Percentiles rank a stretch among this genome's conserved stretches.
phyloP scores from a whole-genome alignment of 2,113 vertebrate species.

The Proteles cristata region DNA sequence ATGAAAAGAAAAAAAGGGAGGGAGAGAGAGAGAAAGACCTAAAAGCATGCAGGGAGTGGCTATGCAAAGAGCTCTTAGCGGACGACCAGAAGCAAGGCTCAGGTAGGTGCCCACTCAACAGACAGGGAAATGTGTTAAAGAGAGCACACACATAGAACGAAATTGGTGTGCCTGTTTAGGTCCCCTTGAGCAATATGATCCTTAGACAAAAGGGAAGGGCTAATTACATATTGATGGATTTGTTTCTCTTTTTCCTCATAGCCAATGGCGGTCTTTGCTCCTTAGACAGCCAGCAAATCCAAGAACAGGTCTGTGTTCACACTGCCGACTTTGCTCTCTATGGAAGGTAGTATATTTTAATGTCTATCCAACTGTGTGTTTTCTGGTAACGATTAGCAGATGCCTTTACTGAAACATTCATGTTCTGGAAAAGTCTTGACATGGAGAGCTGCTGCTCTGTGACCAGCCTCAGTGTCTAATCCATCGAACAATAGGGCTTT shows the following conservation, averaged over 20 bases:
- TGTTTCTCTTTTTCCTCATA: constrained; percentile 8
- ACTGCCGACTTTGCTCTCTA: constrained; percentile 20
- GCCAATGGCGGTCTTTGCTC: constrained; percentile 2
- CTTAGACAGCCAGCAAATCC: constrained; percentile 36
- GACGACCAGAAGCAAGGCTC: background rate
- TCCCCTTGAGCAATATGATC: background rate
- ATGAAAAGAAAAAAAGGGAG: background rate
- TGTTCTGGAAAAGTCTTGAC: constrained; percentile 61
- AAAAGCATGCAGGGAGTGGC: background rate
- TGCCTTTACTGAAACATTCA: constrained; percentile 43
- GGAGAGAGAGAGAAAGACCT: background rate
- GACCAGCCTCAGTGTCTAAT: background rate
- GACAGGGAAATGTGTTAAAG: background rate
- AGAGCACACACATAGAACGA: background rate
- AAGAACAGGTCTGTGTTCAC: constrained; percentile 22
- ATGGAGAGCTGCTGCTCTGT: constrained; percentile 30
- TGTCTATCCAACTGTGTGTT: constrained; percentile 60
- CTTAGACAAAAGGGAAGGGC: constrained; percentile 46
- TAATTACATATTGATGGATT: constrained; percentile 31
- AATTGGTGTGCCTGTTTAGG: background rate
- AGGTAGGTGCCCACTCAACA: background rate
- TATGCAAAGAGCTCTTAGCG: background rate
- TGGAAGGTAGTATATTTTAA: constrained; percentile 50
- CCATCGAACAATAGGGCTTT: constrained; percentile 69
- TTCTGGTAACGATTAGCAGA: constrained; percentile 68